Evolutionary conservation across 1,140 invertebrate species (phyloP).

Genomic region (Zaprionus vittiger): DNA sequence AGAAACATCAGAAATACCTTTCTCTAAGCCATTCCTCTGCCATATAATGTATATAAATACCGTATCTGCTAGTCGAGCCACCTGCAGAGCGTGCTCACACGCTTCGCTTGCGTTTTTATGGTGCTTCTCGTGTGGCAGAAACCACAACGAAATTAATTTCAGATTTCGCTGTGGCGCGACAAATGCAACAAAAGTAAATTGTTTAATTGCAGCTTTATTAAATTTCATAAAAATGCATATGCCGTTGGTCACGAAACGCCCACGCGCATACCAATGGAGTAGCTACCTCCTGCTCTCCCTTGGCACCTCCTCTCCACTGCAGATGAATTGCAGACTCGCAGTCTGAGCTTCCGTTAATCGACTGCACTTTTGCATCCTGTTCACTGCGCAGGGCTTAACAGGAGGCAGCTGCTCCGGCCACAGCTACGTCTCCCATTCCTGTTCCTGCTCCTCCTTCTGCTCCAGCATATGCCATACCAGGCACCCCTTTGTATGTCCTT

Average conservation of each 20-base stretch:
- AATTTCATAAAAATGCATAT: slow-evolving; percentile 80
- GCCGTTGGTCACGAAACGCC: slow-evolving; percentile 54
- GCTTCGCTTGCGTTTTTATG: slow-evolving; percentile 6
- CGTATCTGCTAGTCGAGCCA: slow-evolving; percentile 8
- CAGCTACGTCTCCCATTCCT: not conserved
- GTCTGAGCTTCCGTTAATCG: slow-evolving; percentile 68
- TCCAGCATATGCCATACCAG: slow-evolving; percentile 31
- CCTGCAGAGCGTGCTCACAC: not conserved
- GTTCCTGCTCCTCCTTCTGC: not conserved
- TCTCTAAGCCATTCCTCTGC: not conserved
- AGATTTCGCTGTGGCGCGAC: slow-evolving; percentile 55
- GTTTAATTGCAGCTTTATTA: slow-evolving; percentile 73
- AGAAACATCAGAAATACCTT: not conserved
- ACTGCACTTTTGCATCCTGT: slow-evolving; percentile 77
- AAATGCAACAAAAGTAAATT: slow-evolving; percentile 70
- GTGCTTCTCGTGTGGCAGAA: slow-evolving; percentile 18
- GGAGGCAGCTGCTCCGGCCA: slow-evolving; percentile 17
- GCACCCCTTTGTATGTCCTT: slow-evolving; percentile 53
- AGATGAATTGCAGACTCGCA: slow-evolving; percentile 35
- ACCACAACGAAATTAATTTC: slow-evolving; percentile 74
- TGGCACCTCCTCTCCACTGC: not conserved
- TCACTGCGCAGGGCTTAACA: slow-evolving; percentile 47
- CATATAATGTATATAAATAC: not conserved
- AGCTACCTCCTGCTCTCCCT: not conserved
- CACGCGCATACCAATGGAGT: slow-evolving; percentile 12